phyloP scores from a whole-genome alignment of 1,140 invertebrate genomes.

The Berghia stephanieae region DNA sequence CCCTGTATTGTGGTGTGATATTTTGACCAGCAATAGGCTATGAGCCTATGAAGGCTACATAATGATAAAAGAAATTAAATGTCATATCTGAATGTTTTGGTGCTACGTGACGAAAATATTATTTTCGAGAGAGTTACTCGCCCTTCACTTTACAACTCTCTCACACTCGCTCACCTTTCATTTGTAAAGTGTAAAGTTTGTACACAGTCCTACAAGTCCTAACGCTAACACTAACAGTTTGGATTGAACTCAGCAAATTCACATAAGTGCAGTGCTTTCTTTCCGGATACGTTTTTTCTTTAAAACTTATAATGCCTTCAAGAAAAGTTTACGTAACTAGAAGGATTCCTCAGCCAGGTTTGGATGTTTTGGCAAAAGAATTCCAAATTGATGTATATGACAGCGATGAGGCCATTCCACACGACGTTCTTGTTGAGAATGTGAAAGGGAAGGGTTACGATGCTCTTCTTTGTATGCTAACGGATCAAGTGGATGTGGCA shows the following conservation, averaged over 20 bases:
- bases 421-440: constrained; percentile 76
- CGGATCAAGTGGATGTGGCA: constrained; percentile 85
- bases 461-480: constrained; percentile 83
- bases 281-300: too few species aligned
- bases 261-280: too few species aligned
- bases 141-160: not conserved
- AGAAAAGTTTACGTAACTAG: constrained; percentile 58
- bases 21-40: too few species aligned
- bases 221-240: not conserved
- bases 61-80: too few species aligned
- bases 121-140: not conserved
- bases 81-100: too few species aligned
- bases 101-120: too few species aligned
- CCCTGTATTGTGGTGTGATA: too few species aligned
- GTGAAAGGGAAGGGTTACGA: constrained; percentile 74
- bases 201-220: not conserved
- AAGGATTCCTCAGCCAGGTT: constrained; percentile 54
- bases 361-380: constrained; percentile 45
- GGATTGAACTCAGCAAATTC: not conserved
- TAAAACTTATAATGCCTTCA: not conserved
- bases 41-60: too few species aligned
- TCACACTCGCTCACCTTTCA: not conserved
- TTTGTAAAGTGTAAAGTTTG: not conserved
- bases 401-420: constrained; percentile 73
- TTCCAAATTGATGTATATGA: constrained; percentile 58